Base-by-base conservation (phyloP, 2,113 vertebrate genomes). In the Oryzias curvinotus region DNA sequence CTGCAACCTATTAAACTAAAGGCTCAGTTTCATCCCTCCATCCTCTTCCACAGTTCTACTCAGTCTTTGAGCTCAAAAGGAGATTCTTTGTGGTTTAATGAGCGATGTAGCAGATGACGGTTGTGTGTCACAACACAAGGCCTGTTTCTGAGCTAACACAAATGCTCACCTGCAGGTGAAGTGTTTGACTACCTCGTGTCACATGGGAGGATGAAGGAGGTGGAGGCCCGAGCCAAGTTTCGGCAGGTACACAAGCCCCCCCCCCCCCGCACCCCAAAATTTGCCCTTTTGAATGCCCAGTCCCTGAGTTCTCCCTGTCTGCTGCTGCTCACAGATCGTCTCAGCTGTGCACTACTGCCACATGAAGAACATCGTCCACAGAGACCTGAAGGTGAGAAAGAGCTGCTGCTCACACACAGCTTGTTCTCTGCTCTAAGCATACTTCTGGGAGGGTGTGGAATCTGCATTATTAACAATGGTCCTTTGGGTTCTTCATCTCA, bases 121-220 rank as follows among this genome's bases (percentile, higher is more conserved):
- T 14, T 8, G 30, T 5, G 6, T 17, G 21, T 48, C 14, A 15
- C 18, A 17, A 0, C 26, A 15, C 26, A 50, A 30, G 16, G 10
- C 46, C 36, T 14, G 21, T 49, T 49, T 25, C 18, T 66, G 7
- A 23, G 14, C 45, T 52, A 51, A 63, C 53, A 57, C 19, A 62
- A 43, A 0, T 47, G 1, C 52, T 44, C 30, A 1, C 25, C 56
- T 47, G 1, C 71, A 93, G 92, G 92, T 80, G 92, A 93, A 87
- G 92, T 93, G 80, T 98, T 98, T 69, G 96, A 98, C 90, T 98
- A 97, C 93, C 93, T 98, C 84, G 96, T 97, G 81, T 95, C 95
- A 7, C 95, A 97, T 8, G 95, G 96, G 81, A 93, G 96, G 83
- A 96, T 97, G 96, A 97, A 96, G 88, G 96, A 98, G 91, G 94